A percentile compares a stretch with the other conserved stretches of the same genome.
Evolutionary conservation across 2,888 invertebrate genomes (phyloP).

Genomic region (Agriopis aurantiaria): DNA sequence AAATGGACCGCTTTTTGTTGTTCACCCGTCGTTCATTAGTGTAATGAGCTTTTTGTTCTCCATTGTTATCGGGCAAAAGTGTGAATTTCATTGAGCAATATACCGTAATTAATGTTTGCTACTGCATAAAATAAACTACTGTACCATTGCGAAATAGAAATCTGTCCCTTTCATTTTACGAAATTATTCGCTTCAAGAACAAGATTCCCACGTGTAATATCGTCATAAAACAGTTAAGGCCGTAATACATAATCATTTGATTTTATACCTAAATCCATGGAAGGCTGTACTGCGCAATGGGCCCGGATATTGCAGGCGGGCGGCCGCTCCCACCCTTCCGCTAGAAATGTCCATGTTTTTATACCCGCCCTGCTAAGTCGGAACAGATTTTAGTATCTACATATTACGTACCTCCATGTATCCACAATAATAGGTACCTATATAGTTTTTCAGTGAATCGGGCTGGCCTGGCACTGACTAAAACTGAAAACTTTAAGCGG

Average conservation of each 20-base stretch:
- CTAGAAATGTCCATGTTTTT: conserved; percentile 28
- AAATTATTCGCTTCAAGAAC: conserved; percentile 23
- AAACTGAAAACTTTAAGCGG: no score
- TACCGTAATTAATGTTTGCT: not conserved
- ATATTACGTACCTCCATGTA: not conserved
- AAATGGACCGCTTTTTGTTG: conserved; percentile 32
- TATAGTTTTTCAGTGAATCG: no score
- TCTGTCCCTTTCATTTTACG: not conserved
- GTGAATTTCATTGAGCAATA: not conserved
- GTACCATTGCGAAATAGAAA: not conserved
- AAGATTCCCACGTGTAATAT: conserved; percentile 33
- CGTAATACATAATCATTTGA: conserved; percentile 63
- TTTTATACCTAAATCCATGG: conserved; percentile 69
- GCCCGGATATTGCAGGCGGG: conserved; percentile 65
- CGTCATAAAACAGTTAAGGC: conserved; percentile 40
- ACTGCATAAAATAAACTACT: not conserved
- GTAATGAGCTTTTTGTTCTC: conserved; percentile 33
- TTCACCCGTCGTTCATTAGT: conserved; percentile 26
- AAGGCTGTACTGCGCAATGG: conserved; percentile 64
- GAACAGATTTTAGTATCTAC: not conserved
- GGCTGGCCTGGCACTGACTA: no score
- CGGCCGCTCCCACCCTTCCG: conserved; percentile 56
- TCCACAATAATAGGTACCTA: no score
- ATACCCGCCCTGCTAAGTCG: conserved; percentile 16
- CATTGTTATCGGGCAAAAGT: conserved; percentile 17